Base-by-base conservation (phyloP, 2,888 invertebrate species). In the Trissoscelio sp. region DNA sequence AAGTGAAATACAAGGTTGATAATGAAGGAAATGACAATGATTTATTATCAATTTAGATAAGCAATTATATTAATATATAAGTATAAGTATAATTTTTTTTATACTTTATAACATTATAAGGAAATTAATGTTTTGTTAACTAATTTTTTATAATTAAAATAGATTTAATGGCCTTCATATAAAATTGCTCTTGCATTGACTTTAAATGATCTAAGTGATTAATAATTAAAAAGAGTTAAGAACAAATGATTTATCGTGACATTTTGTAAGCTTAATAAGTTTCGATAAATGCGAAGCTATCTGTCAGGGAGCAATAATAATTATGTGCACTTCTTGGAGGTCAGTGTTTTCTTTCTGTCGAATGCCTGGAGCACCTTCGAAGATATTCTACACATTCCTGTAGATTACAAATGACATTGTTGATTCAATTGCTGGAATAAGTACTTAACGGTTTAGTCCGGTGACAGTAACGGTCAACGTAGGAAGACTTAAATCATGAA, bases 341-440 rank as follows among this genome's bases (percentile, higher is more conserved):
- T 78, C 64, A 66, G 73, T 75, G 55, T 67, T 79, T 81, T 78
- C 70, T 78, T 66, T 60, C 42, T 31, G 53, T 44, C 31, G 28
- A 58, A 46, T 39, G 62, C 51, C 31, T 46, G 57, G 39, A 53
- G 73, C 67, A 72, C 62, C 57, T 69, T 74, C 37, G 16, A 34
- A 20, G 53, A 66, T 70, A 70, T 72, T 72, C 62, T 64, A 57
- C 74, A 72, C 66, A 77, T 64, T 72, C 70, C 46, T 66, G 66
- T 12, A 66, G 72, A 66, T 75, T 72, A 66, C 72, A 69, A 75
- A 70, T 73, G 79, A 79, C 79, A 73, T 67, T 79, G 79, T 79
- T 79, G 73, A 79, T 79, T 79, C 79, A 72, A 72, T 74, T 72
- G 70, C 70, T 66, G 75, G 66, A 75, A 79, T 67, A 74, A 69